Percentiles rank a stretch among this genome's conserved stretches.
Evolutionary conservation across 2,797 vertebrate genomes (phyloP).

Genomic region (Xenopus petersii): DNA sequence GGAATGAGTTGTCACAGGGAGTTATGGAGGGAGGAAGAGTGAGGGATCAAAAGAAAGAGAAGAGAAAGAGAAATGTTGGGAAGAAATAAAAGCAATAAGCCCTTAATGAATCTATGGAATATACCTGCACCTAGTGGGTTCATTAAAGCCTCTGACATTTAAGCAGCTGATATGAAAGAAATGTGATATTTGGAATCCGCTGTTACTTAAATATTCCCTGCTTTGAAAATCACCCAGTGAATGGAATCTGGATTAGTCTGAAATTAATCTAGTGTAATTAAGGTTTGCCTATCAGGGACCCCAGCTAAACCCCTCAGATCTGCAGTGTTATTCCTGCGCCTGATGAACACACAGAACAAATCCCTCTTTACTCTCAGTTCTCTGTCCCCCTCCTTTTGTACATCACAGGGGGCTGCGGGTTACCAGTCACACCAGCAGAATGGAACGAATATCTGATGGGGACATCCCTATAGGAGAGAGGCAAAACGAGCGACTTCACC

Average conservation of each 20-base stretch:
- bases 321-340: not conserved
- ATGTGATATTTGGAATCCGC: fast-evolving
- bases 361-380: too few relatives aligned
- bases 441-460: too few relatives aligned
- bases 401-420: too few relatives aligned
- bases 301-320: not conserved
- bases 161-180: not conserved
- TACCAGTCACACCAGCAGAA: too few relatives aligned
- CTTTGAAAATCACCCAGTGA: not conserved
- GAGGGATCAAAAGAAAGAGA: not conserved
- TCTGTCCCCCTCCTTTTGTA: too few relatives aligned
- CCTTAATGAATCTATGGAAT: too few relatives aligned
- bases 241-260: not conserved
- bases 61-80: not conserved
- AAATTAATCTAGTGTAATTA: slow-evolving; percentile 3
- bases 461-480: too few relatives aligned
- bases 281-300: not conserved
- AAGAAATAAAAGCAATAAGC: too few relatives aligned
- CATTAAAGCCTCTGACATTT: too few relatives aligned
- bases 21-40: not conserved
- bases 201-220: not conserved
- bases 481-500: too few relatives aligned
- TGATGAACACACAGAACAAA: not conserved
- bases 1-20: not conserved
- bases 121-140: too few relatives aligned